These are phyloP conservation scores for Diplazon laetatorius DNA, from an alignment of 2,888 invertebrate genomes.

Conservation along the genomic window DNA sequence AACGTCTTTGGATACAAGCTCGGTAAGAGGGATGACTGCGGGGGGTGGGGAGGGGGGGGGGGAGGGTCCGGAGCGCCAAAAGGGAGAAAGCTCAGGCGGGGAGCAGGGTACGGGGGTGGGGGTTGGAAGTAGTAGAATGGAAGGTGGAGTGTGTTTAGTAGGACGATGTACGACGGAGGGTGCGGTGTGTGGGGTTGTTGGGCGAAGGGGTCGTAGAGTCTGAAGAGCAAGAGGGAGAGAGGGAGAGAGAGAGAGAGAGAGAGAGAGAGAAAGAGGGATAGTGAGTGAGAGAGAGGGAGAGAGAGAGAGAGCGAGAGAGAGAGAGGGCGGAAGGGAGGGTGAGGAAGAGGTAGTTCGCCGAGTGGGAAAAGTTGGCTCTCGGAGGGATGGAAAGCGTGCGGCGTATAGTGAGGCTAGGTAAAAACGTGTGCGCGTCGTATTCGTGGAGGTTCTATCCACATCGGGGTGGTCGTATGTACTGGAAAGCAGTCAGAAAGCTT, in stretches of 20 bases:
- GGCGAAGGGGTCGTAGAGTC: not conserved
- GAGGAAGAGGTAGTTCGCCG: no score
- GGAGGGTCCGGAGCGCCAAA: no score
- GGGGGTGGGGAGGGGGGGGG: conserved; percentile 9
- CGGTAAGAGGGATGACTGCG: not conserved
- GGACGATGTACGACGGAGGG: conserved; percentile 19
- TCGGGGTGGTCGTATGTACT: conserved; percentile 19
- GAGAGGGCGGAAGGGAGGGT: no score
- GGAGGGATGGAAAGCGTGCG: conserved; percentile 30
- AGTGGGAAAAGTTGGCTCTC: conserved; percentile 3
- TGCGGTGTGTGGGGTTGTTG: not conserved
- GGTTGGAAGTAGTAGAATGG: not conserved
- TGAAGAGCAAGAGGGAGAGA: conserved; percentile 11
- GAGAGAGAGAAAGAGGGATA: no score
- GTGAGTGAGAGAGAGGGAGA: no score
- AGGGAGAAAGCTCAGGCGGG: not conserved
- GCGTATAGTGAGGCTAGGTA: not conserved
- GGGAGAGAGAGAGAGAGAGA: no score
- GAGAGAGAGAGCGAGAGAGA: no score
- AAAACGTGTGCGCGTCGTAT: conserved; percentile 9
- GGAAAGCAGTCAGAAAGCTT: conserved; percentile 39
- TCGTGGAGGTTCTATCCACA: no score
- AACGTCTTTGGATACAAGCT: not conserved
- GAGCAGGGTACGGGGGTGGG: not conserved
- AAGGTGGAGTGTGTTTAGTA: conserved; percentile 42